Evolutionary conservation across 2,888 invertebrate genomes (phyloP).

Genomic region (Abrostola tripartita): DNA sequence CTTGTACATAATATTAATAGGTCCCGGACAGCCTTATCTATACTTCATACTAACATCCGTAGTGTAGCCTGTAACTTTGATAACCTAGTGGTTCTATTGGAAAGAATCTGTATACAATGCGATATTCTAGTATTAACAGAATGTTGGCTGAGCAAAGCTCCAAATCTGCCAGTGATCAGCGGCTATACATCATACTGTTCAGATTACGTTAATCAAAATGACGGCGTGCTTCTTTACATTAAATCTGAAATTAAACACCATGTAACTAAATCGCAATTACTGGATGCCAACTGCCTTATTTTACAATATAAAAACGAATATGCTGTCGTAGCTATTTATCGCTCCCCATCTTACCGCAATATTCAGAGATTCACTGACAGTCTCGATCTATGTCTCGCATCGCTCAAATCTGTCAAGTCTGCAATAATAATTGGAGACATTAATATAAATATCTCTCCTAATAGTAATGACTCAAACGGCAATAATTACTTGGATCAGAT

Average conservation of each 20-base stretch:
- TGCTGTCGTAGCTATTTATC: slow-evolving; percentile 9
- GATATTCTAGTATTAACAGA: slow-evolving; percentile 15
- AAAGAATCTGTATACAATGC: slow-evolving; percentile 9
- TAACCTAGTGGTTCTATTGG: slow-evolving; percentile 5
- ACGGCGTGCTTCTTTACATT: slow-evolving; percentile 6
- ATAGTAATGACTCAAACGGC: slow-evolving; percentile 2
- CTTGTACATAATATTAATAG: not conserved
- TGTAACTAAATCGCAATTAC: not conserved
- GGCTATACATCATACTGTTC: slow-evolving; percentile 13
- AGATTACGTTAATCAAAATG: slow-evolving; percentile 17
- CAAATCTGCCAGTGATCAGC: slow-evolving; percentile 8
- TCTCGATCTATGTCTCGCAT: slow-evolving; percentile 1
- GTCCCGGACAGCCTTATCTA: too few relatives aligned
- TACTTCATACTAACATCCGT: slow-evolving; percentile 13
- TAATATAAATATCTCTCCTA: slow-evolving; percentile 13
- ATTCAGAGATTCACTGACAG: slow-evolving; percentile 6
- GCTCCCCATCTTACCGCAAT: slow-evolving; percentile 14
- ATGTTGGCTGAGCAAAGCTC: slow-evolving; percentile 16
- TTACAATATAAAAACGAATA: slow-evolving; percentile 5
- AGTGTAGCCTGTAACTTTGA: slow-evolving; percentile 13
- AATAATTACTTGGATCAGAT: slow-evolving; percentile 6
- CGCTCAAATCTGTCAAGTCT: slow-evolving; percentile 8
- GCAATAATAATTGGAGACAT: slow-evolving; percentile 11
- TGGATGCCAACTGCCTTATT: slow-evolving; percentile 10
- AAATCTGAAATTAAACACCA: not conserved